Conservation (phyloP, 2,113 vertebrate genomes). For the Cyanoliseus patagonus region DNA sequence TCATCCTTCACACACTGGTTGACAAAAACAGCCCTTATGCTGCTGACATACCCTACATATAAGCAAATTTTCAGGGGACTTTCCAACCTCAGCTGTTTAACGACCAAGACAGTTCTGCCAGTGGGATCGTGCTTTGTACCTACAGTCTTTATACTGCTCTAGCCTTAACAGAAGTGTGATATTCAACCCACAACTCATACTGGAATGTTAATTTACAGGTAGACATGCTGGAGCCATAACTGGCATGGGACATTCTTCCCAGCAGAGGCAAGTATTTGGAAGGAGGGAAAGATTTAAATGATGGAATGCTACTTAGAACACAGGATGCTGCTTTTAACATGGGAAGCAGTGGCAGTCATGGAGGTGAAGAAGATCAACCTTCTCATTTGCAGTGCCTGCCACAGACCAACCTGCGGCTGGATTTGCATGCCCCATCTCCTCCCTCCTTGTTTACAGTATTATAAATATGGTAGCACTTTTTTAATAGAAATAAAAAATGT, state of each 20-base stretch:
- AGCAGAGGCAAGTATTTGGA: background rate
- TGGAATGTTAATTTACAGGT: background rate
- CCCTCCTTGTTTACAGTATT: background rate
- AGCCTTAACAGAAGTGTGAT: background rate
- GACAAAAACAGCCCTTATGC: background rate
- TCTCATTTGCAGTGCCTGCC: background rate
- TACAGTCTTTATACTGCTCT: background rate
- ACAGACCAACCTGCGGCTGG: background rate
- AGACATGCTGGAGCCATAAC: background rate
- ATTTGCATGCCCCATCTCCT: background rate
- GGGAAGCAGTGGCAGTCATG: background rate
- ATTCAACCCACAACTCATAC: background rate
- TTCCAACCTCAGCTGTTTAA: background rate
- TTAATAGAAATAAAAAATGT: background rate
- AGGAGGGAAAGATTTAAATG: background rate
- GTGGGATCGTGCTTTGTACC: background rate
- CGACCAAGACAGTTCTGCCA: background rate
- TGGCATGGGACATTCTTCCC: background rate
- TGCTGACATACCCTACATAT: background rate
- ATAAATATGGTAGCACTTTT: background rate
- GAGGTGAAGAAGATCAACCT: background rate
- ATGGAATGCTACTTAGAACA: background rate
- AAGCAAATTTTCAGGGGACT: background rate
- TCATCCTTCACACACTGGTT: background rate
- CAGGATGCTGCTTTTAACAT: rapidly evolving